Evolutionary conservation across 2,888 invertebrate genomes (phyloP), one percentile per base, ranked within the genome.

Genomic region (Blera fallax): DNA sequence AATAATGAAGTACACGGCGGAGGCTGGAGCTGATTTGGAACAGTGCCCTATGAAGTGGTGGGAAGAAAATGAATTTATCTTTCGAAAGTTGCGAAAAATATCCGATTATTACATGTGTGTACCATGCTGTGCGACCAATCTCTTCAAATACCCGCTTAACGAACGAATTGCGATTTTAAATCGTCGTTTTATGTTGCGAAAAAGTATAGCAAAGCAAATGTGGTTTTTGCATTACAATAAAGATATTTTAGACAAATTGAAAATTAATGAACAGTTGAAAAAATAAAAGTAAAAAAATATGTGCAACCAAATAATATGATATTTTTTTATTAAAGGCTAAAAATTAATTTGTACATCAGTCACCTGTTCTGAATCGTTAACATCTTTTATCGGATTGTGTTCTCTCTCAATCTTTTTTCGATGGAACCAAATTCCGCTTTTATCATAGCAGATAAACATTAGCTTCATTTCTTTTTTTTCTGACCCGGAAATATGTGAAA

Each of bases 21-120:
- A 89, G 48, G 69, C 87, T 27, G 73, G 62, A 27, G 87, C 88
- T 34, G 89, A 90, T 83, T 88, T 90, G 45, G 89, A 90, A n/a
- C 88, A 89, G 70, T 89, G 89, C 56, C 90, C 90, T 7, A 72
- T 89, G 18, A 85, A 80, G 24, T 90, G 90, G 90, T 90, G 90
- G 90, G 87, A 88, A 64, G 88, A 89, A 21, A 88, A 84, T 62
- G 84, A 87, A 10, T 88, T 74, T 43, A 74, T 77, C 8, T 90
- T 87, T 84, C 88, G 88, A 21, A 85, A 88, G 58, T 83, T 90
- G 58, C 87, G 87, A 4, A 88, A 88, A 87, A 83, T 90, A 37
- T 88, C 90, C 7, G 83, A 88, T 29, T 81, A 87, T 56, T 90
- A 90, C 77, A 82, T 89, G 52, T 88, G 88, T 60, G 88, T 89